Evolutionary conservation across 2,113 vertebrate species (phyloP), one percentile per base, ranked within the genome.

Genomic region (Chlorodrepanis virens): DNA sequence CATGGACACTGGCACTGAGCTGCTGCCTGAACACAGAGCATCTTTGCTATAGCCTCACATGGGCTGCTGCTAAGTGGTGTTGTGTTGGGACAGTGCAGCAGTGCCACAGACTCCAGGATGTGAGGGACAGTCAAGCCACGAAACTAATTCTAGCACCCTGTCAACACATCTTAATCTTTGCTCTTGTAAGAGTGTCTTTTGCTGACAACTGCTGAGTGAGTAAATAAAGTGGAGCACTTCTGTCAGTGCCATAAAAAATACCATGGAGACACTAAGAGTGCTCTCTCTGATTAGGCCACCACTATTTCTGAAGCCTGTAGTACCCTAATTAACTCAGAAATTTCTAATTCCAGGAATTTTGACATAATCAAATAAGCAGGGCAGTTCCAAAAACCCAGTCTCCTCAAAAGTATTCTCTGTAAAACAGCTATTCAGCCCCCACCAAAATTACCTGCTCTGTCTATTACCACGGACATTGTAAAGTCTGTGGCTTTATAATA

Each of bases 131-230:
- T 74, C 79, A 74, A 24, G 42, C 37, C 72, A 37, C 17, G 14
- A 54, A 88, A 86, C 24, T 39, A 67, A 28, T 77, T 59, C 52
- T 59, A 88, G n/a, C 1, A 1, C 23, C 18, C 23, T 88, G 71
- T 88, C 75, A 90, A 90, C 52, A 59, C 31, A 37, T 60, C 71
- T 93, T 86, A 57, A 83, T 88, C 94, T 88, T 90, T 77, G 35
- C 65, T 86, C 40, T 87, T 76, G 45, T 59, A 70, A 72, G 33
- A 87, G 11, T 31, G 78, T 80, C 71, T 75, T 88, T 69, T 63
- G 54, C 63, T 95, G 81, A 86, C 69, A 88, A 35, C 33, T 57
- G 88, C 11, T 53, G 79, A 82, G 37, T 27, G 74, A 77, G 53
- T 76, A 87, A 89, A 87, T 37, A 69, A 80, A 92, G 60, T 9